Conservation (phyloP, 2,797 vertebrate genomes). For the Fratercula arctica region DNA sequence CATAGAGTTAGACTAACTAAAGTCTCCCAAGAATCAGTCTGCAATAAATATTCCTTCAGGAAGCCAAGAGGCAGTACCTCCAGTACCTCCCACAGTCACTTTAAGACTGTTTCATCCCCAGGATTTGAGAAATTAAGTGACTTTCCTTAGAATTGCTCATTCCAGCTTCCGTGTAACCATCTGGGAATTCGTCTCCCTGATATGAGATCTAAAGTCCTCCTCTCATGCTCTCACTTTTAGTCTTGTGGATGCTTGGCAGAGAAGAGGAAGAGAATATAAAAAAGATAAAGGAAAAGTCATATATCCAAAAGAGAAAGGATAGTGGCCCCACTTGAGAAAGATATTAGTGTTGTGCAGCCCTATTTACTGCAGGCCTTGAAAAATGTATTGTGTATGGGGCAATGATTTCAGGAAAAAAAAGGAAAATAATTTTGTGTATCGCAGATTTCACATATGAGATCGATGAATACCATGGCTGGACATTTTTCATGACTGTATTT, state of each 20-base stretch:
- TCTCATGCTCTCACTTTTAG: background rate
- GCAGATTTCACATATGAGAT: background rate
- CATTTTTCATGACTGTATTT: background rate
- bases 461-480: background rate
- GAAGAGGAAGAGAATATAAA: background rate
- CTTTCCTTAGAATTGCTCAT: background rate
- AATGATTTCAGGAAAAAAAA: background rate
- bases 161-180: background rate
- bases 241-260: background rate
- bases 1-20: background rate
- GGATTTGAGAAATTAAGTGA: background rate
- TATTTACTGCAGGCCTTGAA: background rate
- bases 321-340: background rate
- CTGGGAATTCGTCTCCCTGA: background rate
- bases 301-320: background rate
- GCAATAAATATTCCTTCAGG: background rate
- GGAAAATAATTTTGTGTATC: background rate
- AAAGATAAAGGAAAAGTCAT: background rate
- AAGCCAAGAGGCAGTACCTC: background rate
- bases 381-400: background rate
- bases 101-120: background rate
- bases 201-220: background rate
- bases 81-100: accelerated
- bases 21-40: background rate
- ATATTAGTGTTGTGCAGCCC: background rate